Base-by-base conservation (phyloP, 2,113 vertebrate species). In the Psittacula cyanocephala region DNA sequence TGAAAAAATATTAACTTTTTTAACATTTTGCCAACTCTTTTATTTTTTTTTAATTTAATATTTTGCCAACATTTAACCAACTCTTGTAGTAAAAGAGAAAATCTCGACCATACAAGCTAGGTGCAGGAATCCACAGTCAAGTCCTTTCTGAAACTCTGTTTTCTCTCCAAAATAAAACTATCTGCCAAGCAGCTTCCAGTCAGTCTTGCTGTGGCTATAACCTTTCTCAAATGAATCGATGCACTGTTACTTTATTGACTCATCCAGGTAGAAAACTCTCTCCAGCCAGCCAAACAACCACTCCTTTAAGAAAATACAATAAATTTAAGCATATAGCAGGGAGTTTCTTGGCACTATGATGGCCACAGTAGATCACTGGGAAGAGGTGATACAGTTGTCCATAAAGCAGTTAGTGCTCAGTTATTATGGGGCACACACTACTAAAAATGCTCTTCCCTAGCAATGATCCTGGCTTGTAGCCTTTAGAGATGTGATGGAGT, bases 251-350 rank as follows among this genome's bases (percentile, higher is more conserved):
- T 89, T 91, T 96, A 89, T 91, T 92, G 87, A 93, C 49, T 72
- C 86, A 92, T 53, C 59, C 79, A 72, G 39, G 75, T 81, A 86
- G 82, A 92, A 97, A 95, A 96, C 47, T 75, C 19, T 88, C 87
- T 90, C 75, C 47, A 84, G 29, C 41, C 64, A 94, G 62, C 50
- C 85, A 84, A 95, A 88, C 39, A 87, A 91, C 44, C 7, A 9
- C 47, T 87, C 53, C 82, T 92, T 96, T 92, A 97, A 62, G n/a
- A 84, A 94, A 88, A 91, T 43, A 63, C 52, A 41, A 13, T 47
- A 62, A 95, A 81, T 49, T 52, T 44, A 69, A 96, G 37, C 53
- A 52, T 24, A 50, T 33, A 55, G 14, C 29, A 62, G 69, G 67
- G 77, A 87, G 44, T 84, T 91, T n/a, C 35, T 91, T 91, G 69